A percentile compares a stretch with the other conserved stretches of the same genome.
Conservation (phyloP, 2,888 invertebrate species). For the Melipona beecheii region DNA sequence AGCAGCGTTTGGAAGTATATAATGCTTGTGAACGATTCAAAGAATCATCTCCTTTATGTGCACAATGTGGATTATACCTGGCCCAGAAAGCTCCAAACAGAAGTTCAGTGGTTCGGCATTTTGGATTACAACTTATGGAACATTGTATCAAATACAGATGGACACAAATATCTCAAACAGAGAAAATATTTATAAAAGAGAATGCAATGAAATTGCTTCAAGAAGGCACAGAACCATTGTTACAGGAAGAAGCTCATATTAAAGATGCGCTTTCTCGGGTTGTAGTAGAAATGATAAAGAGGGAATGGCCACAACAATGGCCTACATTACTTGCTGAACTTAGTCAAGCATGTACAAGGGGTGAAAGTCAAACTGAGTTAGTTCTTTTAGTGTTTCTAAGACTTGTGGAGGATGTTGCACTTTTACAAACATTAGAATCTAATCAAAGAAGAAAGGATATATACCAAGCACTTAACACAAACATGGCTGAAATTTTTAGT, state of each 20-base stretch:
- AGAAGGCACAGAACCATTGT: constrained; percentile 90
- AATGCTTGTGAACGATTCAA: constrained; percentile 94
- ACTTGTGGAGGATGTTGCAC: constrained; percentile 96
- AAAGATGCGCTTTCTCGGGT: constrained; percentile 95
- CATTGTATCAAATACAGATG: constrained; percentile 96
- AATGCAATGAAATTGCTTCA: constrained; percentile 94
- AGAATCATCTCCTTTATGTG: constrained; percentile 94
- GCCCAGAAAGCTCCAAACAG: constrained; percentile 89
- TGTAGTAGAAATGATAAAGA: constrained; percentile 98
- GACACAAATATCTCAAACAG: constrained; percentile 94
- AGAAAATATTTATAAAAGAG: constrained; percentile 96
- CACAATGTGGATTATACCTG: constrained; percentile 93
- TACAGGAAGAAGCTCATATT: constrained; percentile 89
- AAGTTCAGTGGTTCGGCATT: constrained; percentile 93
- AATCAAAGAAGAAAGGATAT: constrained; percentile 95
- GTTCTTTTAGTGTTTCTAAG: constrained; percentile 95
- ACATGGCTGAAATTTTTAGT: constrained; percentile 94
- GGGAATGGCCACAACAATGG: constrained; percentile 99
- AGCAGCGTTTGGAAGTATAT: constrained; percentile 92
- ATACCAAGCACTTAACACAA: constrained; percentile 93
- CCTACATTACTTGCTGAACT: constrained; percentile 93
- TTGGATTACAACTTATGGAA: constrained; percentile 96
- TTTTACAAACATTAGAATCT: constrained; percentile 94
- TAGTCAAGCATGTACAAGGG: constrained; percentile 91
- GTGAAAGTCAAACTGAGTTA: constrained; percentile 95